Base-by-base conservation (phyloP, 2,113 vertebrate species). In the Dicerorhinus sumatrensis region DNA sequence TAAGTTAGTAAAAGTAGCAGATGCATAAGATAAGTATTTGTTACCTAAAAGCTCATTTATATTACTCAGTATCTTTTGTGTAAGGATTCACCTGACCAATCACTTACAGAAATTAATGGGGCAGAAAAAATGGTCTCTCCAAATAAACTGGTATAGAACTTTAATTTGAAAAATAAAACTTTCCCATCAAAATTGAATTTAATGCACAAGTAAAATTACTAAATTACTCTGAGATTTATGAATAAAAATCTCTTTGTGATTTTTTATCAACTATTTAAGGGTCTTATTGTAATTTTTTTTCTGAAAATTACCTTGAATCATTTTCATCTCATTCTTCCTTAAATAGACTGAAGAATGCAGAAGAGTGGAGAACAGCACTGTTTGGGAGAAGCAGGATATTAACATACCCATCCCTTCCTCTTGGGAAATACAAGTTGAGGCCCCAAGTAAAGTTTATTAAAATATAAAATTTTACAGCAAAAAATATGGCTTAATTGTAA, bases 121-220 rank as follows among this genome's bases (percentile, higher is more conserved):
- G 5, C 3, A 84, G 76, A 60, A 33, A 18, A 73, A 63, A 16
- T 16, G 29, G 3, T 77, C 17, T 88, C 4, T 48, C 46, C 83
- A 25, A 95, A 48, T 82, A 63, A 86, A 48, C 20, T 82, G 20
- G 27, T 56, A 60, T 65, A 65, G 58, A 31, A 86, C 6, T 95
- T 97, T 83, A 73, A 94, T 90, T 87, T 58, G 17, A 51, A 87
- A 91, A 95, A 39, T 85, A 69, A 93, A 95, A 63, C 0, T 48
- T 90, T 46, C 20, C 46, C 20, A n/a, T 81, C 8, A 65, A 88
- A 81, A 85, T 62, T 75, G 56, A 93, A 63, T 65, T 62, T 31
- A 70, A 46, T 87, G 4, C 12, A 70, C 67, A 69, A 23, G 67
- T 72, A 73, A 91, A 80, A 83, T 67, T 90, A 60, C 33, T 42